These are phyloP conservation scores for Hemistola chrysoprasaria DNA, from an alignment of 2,888 invertebrate species.

Conservation along the genomic window DNA sequence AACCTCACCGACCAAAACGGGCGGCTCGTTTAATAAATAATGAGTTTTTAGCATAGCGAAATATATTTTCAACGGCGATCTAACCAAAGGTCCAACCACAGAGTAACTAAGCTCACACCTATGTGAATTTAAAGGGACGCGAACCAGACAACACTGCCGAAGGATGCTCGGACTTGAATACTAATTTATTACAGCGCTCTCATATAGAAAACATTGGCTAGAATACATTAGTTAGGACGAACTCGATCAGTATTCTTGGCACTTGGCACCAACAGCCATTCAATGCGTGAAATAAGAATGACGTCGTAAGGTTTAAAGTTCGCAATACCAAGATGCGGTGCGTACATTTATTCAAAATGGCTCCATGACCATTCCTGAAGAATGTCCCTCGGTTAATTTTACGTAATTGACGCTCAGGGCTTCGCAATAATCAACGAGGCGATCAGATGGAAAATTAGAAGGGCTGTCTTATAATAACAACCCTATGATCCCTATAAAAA, in stretches of 20 bases:
- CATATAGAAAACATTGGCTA: slow-evolving; percentile 25
- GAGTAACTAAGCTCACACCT: slow-evolving; percentile 33
- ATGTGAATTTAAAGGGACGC: slow-evolving; percentile 62
- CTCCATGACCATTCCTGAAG: slow-evolving; percentile 15
- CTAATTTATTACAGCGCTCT: slow-evolving; percentile 56
- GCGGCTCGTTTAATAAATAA: slow-evolving; percentile 24
- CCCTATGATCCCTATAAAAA: slow-evolving; percentile 41
- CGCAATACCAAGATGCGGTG: slow-evolving; percentile 57
- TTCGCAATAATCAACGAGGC: slow-evolving; percentile 47
- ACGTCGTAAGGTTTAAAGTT: slow-evolving; percentile 57
- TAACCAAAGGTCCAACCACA: slow-evolving; percentile 29
- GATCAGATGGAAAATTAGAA: slow-evolving; percentile 62
- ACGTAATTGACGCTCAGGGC: slow-evolving; percentile 42
- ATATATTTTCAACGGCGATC: slow-evolving; percentile 34
- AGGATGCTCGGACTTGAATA: slow-evolving; percentile 65
- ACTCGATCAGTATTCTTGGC: slow-evolving; percentile 64
- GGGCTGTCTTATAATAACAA: slow-evolving; percentile 40
- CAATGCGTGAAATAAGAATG: slow-evolving; percentile 61
- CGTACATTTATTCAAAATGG: too few relatives aligned
- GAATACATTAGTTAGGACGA: slow-evolving; percentile 35
- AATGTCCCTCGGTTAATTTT: slow-evolving; percentile 36
- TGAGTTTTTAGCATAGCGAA: slow-evolving; percentile 16
- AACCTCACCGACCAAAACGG: slow-evolving; percentile 15
- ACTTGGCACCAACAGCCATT: slow-evolving; percentile 25
- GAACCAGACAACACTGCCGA: slow-evolving; percentile 52